Evolutionary conservation across 2,113 vertebrate genomes (phyloP).

Genomic region (Charadrius vociferus): DNA sequence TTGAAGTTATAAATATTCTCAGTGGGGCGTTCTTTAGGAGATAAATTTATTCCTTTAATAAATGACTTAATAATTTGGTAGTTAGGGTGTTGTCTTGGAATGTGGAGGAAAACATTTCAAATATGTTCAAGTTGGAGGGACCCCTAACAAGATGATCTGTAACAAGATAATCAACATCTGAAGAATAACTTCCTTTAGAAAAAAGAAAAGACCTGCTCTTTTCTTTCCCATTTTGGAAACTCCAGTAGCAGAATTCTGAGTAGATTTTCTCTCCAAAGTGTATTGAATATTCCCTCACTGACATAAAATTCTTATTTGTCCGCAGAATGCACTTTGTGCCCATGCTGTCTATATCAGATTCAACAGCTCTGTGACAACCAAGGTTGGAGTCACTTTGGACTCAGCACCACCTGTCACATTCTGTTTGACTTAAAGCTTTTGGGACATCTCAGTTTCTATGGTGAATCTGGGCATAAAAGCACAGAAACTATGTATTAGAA

Average conservation of each 20-base stretch:
- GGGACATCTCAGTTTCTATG: neutral
- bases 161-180: neutral
- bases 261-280: neutral
- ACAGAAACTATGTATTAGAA: neutral
- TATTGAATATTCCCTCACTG: neutral
- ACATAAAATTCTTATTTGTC: neutral
- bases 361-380: neutral
- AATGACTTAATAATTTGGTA: too few species aligned
- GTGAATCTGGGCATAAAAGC: neutral
- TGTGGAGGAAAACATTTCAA: neutral
- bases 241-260: neutral
- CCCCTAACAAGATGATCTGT: neutral
- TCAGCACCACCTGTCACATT: neutral
- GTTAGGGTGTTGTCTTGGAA: neutral
- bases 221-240: neutral
- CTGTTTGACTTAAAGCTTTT: neutral
- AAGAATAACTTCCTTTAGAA: neutral
- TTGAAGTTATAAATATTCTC: neutral
- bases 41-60: neutral
- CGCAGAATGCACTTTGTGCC: neutral
- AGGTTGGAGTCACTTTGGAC: neutral
- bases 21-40: neutral
- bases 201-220: rapidly evolving
- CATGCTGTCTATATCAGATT: neutral
- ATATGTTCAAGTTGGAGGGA: neutral